Base-by-base conservation (phyloP, 1,140 invertebrate genomes). In the Leucophenga varia region DNA sequence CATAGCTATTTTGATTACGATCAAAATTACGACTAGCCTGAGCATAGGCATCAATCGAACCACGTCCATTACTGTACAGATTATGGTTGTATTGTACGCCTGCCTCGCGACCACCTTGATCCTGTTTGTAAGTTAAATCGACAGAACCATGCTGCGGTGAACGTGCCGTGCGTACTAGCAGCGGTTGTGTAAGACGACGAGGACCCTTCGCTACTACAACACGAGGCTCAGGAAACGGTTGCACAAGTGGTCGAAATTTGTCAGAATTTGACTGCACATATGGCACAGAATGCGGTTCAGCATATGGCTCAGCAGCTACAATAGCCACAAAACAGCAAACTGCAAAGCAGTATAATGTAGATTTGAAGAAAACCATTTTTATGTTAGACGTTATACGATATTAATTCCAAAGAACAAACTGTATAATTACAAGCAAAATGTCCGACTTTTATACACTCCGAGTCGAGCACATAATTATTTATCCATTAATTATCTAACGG, bases 1-100 rank as follows among this genome's bases (percentile, higher is more conserved):
- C 54, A 18, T 45, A 57, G 47, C 59, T 14, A 30, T 69, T 69
- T 14, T 56, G 64, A 38, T 69, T 69, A 3, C 35, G 12, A 35
- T 69, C 61, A 8, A 69, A 57, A 18, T 69, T 65, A 1, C 61
- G 37, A 16, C 43, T 53, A 19, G 55, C 65, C 47, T 69, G 67
- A n/a, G 64, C 65, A 35, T 69, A 69, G 47, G 65, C 65, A 54
- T 69, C 64, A 8, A 69, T 48, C 20, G 14, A 51, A 47, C 58
- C 60, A 55, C 59, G 65, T 21, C 65, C 65, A 16, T 58, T 64
- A 10, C 43, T 55, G 20, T 19, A 64, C 0, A 69, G 40, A 55
- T 69, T 69, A 6, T 69, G 64, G 43, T 69, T 69, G 18, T 69
- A 69, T 20, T 69, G 61, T 0, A 55, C 25, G 22, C 32, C 39